These are phyloP conservation scores for Rynchops niger DNA, from an alignment of 2,113 vertebrate species.

Conservation along the genomic window DNA sequence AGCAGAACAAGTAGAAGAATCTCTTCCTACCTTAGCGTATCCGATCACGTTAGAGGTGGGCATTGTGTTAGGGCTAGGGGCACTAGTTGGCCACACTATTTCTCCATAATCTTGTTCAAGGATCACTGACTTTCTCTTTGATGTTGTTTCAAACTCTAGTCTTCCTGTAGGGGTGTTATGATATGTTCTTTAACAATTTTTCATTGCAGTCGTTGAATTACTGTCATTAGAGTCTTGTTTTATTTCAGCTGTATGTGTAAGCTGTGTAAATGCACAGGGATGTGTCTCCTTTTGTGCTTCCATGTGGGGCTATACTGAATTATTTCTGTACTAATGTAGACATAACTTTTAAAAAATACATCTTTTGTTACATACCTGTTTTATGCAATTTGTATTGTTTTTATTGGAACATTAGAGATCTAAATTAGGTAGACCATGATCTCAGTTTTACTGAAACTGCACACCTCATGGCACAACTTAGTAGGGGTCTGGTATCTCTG, in stretches of 20 bases:
- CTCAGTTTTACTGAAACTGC: background rate
- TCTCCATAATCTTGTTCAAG: background rate
- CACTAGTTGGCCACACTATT: background rate
- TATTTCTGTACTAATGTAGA: background rate
- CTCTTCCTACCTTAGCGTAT: background rate
- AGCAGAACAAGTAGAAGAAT: background rate
- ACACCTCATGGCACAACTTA: background rate
- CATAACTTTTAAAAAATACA: background rate
- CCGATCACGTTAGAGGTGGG: too few species aligned
- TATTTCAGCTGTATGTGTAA: background rate
- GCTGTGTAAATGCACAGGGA: background rate
- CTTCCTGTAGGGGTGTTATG: background rate
- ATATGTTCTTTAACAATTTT: background rate
- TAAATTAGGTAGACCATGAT: background rate
- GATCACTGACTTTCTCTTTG: background rate
- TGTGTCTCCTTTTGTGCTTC: background rate
- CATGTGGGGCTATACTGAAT: background rate
- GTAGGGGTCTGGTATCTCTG: background rate
- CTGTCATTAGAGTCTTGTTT: background rate
- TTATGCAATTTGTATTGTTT: background rate
- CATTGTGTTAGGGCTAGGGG: background rate
- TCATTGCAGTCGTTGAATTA: background rate
- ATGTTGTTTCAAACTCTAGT: background rate
- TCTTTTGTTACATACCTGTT: background rate
- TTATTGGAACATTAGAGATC: background rate